A percentile compares a stretch with the other conserved stretches of the same genome.
These are phyloP conservation scores for Herpetotheres cachinnans DNA, from an alignment of 2,113 vertebrate species.

Conservation along the genomic window DNA sequence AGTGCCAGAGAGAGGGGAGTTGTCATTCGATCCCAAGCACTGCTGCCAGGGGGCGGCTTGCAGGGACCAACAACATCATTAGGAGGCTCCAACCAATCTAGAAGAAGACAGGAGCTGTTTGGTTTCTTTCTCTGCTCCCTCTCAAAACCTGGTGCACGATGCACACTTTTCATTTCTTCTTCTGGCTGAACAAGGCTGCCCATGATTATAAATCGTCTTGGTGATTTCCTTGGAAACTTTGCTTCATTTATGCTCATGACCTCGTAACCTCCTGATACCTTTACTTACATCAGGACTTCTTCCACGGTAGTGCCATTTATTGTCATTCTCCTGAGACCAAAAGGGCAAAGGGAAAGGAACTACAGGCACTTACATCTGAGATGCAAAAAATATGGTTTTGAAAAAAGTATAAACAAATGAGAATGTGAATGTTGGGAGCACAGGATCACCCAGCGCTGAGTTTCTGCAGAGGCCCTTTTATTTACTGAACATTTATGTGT, in stretches of 20 bases:
- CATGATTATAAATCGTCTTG: constrained; percentile 61
- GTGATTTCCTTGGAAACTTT: constrained; percentile 74
- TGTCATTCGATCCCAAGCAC: neutral
- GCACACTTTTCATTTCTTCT: constrained; percentile 64
- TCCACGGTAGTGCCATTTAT: constrained; percentile 23
- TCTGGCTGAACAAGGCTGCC: constrained; percentile 57
- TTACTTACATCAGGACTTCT: constrained; percentile 68
- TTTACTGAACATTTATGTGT: constrained; percentile 71
- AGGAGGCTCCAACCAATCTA: neutral
- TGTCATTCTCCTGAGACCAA: constrained; percentile 57
- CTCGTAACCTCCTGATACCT: constrained; percentile 59
- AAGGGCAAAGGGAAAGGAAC: constrained; percentile 54
- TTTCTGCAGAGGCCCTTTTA: constrained; percentile 65
- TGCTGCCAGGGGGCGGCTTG: neutral
- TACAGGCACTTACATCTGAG: constrained; percentile 35
- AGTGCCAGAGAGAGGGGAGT: neutral
- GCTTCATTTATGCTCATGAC: constrained; percentile 62
- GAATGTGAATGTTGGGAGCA: constrained; percentile 31
- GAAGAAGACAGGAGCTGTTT: constrained; percentile 28
- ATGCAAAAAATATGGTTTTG: constrained; percentile 57
- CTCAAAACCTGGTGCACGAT: constrained; percentile 48
- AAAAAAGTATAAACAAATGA: constrained; percentile 63
- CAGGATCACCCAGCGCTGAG: constrained; percentile 33
- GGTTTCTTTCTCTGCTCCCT: constrained; percentile 55
- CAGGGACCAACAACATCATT: neutral